Evolutionary conservation across 1,140 invertebrate species (phyloP), one percentile per base, ranked within the genome.

Genomic region (Dryas iulia): DNA sequence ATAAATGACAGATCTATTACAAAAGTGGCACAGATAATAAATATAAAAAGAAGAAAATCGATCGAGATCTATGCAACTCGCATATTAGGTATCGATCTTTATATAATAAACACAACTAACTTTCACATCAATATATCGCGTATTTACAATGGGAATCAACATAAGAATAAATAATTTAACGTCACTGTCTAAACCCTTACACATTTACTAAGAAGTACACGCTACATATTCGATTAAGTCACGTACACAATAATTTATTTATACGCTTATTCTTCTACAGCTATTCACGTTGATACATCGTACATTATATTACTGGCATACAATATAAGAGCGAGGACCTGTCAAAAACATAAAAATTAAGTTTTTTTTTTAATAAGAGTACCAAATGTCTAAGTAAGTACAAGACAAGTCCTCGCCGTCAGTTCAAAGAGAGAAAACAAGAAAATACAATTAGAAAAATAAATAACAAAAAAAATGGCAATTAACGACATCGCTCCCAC

Each of bases 121-220:
- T 71, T 81, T 84, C 84, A 89, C 86, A 87, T 83, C 77, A 82
- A 83, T 88, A 81, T 82, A 84, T 88, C 81, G 83, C 80, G 66
- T 91, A 91, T 91, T 83, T 91, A 91, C 89, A 91, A 74, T 73
- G 77, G 78, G 79, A 82, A 83, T 85, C 89, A 91, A 90, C 89
- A 88, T 91, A 88, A 87, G 84, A 89, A 90, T 91, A 90, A 90
- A 91, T 91, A 91, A 90, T 91, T 87, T 90, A 90, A 90, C 87
- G 76, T 67, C 87, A 87, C 82, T 84, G 81, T 85, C 82, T 86
- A 86, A 88, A 84, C 71, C 80, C 85, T 91, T 89, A 91, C 74
- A 84, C 80, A 82, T 87, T 84, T 84, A 84, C 83, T 89, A 89
- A 82, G 76, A 82, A 78, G 75, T 89, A 90, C 82, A 84, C 78